A percentile compares a stretch with the other conserved stretches of the same genome.
Conservation (phyloP, 2,888 invertebrate genomes). For the Abrostola tripartita region DNA sequence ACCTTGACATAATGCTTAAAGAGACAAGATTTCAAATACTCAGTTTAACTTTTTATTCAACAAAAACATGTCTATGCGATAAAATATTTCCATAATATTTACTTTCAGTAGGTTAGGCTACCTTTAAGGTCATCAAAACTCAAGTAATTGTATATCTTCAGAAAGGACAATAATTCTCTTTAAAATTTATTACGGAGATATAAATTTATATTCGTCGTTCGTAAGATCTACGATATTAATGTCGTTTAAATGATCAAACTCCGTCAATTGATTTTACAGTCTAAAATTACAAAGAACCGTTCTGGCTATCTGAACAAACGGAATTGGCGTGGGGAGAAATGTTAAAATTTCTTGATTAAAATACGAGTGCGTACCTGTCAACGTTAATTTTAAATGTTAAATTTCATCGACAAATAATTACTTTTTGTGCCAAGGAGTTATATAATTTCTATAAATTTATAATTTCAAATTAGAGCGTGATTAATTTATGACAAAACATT, state of each 20-base stretch:
- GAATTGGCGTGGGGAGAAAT: neutral
- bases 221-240: neutral
- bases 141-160: neutral
- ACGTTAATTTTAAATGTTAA: neutral
- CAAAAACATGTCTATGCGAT: too few relatives aligned
- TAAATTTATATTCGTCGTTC: neutral
- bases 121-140: too few relatives aligned
- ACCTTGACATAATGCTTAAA: too few relatives aligned
- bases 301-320: neutral
- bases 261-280: constrained; percentile 2
- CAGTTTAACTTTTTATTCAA: too few relatives aligned
- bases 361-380: neutral
- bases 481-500: too few relatives aligned
- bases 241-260: constrained; percentile 3
- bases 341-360: constrained; percentile 5
- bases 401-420: neutral
- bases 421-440: neutral
- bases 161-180: neutral
- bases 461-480: neutral
- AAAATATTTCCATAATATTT: too few relatives aligned
- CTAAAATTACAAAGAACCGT: constrained; percentile 6
- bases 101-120: too few relatives aligned
- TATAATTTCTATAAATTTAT: neutral
- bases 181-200: neutral
- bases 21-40: too few relatives aligned